Evolutionary conservation across 2,888 invertebrate species (phyloP).

Genomic region (Plusia festucae): DNA sequence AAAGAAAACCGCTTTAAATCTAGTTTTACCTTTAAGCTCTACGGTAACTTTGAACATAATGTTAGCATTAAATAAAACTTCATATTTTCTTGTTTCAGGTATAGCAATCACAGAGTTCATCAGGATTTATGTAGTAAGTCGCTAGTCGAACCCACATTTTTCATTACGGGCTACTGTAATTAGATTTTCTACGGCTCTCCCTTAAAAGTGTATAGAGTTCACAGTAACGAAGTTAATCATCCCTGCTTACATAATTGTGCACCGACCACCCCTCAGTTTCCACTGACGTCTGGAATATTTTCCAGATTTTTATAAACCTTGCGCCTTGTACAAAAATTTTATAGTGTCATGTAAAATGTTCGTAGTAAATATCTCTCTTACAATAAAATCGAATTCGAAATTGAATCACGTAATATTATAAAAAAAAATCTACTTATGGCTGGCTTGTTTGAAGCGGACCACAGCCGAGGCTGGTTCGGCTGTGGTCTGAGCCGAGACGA

Average conservation of each 20-base stretch:
- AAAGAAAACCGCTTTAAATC: neutral
- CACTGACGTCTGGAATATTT: neutral
- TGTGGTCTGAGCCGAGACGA: too few relatives aligned
- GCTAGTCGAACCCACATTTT: constrained; percentile 24
- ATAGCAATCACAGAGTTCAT: constrained; percentile 22
- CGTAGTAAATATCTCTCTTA: neutral
- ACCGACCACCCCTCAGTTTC: constrained; percentile 15
- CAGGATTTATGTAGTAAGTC: constrained; percentile 35
- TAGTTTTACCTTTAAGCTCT: neutral
- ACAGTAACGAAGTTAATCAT: constrained; percentile 31
- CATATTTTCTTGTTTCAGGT: constrained; percentile 41
- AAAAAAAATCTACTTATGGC: too few relatives aligned
- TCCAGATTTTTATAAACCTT: constrained; percentile 3
- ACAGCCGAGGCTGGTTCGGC: too few relatives aligned
- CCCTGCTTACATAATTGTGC: constrained; percentile 24
- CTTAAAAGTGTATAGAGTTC: constrained; percentile 25
- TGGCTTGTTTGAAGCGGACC: too few relatives aligned
- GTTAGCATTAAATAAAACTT: too few relatives aligned
- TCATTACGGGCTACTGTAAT: constrained; percentile 30
- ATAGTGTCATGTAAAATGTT: neutral
- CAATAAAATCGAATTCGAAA: too few relatives aligned
- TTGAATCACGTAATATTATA: too few relatives aligned
- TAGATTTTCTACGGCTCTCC: constrained; percentile 27
- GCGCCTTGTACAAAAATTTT: neutral
- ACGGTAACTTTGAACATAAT: neutral